Evolutionary conservation across 2,113 vertebrate genomes (phyloP).

Genomic region (Oreochromis aureus): DNA sequence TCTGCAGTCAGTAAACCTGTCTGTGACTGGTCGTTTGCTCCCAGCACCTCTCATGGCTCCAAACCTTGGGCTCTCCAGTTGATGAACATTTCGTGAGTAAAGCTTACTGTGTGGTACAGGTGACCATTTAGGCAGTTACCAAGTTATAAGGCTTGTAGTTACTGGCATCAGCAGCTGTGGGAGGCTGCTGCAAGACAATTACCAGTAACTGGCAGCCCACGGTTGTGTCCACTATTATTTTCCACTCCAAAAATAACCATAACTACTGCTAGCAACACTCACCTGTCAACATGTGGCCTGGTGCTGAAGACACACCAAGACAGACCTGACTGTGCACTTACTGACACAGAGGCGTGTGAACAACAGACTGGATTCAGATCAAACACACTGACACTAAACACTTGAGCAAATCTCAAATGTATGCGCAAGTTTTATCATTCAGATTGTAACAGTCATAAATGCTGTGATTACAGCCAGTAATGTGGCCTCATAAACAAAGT

Average conservation of each 20-base stretch:
- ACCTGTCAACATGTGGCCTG: neutral
- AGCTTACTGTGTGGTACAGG: neutral
- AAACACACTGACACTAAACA: neutral
- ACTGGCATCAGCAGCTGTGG: neutral
- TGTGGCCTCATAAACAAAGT: neutral
- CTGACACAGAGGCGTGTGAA: neutral
- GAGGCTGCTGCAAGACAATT: neutral
- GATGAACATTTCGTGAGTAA: neutral
- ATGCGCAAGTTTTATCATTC: neutral
- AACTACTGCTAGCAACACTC: neutral
- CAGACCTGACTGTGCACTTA: neutral
- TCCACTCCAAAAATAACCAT: neutral
- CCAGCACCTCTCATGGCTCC: neutral
- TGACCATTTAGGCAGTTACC: neutral
- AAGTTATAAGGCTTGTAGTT: neutral
- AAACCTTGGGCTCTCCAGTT: neutral
- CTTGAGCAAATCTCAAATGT: no score
- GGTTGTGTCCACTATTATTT: neutral
- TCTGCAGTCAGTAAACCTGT: neutral
- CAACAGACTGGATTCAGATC: neutral
- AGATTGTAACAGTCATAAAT: neutral
- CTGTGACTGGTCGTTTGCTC: neutral
- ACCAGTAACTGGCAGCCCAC: neutral
- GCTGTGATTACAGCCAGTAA: neutral
- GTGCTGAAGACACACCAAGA: neutral